Evolutionary conservation across 37 sponge, comb jelly and placozoan genomes (phyloP).

Genomic region (Oopsacas minuta): DNA sequence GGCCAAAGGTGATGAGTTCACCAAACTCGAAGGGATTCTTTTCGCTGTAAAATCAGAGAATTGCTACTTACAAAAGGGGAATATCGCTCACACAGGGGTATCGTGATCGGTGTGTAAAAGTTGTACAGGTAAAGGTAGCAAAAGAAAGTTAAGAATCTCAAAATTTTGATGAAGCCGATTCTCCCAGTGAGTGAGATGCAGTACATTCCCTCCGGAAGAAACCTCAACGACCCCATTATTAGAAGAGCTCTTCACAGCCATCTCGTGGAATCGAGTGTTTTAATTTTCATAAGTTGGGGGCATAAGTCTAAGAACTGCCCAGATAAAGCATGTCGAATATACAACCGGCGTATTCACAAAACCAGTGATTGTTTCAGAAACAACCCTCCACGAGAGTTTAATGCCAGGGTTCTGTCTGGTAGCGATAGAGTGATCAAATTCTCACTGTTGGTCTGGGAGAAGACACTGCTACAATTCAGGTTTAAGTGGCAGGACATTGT

Average conservation of each 20-base stretch:
- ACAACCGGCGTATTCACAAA: background rate
- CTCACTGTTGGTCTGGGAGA: background rate
- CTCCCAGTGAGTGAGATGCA: no score
- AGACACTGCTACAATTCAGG: background rate
- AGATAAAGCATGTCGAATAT: background rate
- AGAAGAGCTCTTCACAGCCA: background rate
- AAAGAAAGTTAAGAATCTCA: no score
- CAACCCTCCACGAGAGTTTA: background rate
- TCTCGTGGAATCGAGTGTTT: background rate
- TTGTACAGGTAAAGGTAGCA: no score
- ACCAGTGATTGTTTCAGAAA: background rate
- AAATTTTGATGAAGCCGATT: no score
- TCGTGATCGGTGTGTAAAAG: no score
- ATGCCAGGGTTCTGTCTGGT: background rate
- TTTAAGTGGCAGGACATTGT: background rate
- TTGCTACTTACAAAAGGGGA: background rate
- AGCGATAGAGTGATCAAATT: background rate
- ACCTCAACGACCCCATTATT: no score
- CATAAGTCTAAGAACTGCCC: background rate
- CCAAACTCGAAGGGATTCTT: background rate
- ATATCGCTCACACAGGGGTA: background rate
- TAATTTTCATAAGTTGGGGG: background rate
- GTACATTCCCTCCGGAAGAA: no score
- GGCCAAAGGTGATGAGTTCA: background rate
- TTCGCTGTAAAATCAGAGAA: background rate